Base-by-base conservation (phyloP, 2,888 invertebrate genomes). In the Hirtodrosophila duncani region DNA sequence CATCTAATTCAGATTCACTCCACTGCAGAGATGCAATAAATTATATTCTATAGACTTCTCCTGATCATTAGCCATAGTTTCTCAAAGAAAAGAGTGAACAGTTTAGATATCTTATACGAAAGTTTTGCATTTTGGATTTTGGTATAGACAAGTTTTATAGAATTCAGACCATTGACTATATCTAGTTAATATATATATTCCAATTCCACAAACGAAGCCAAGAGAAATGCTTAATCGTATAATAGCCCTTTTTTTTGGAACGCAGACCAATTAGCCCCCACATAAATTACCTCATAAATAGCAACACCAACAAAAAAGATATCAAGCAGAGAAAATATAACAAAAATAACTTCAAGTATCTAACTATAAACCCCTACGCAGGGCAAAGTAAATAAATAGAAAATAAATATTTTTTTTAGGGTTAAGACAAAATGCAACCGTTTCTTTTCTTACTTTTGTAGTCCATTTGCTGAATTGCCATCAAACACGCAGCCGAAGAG, bases 221-320 rank as follows among this genome's bases (percentile, higher is more conserved):
- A 39, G n/a, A n/a, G n/a, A 43, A 21, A 13, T 17, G 18, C 6
- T 11, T 37, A 46, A 71, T 51, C 61, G 45, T 42, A 14, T 41
- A 6, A 9, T n/a, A 41, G 37, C 26, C 33, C 38, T 38, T 29
- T 14, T 14, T 18, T 24, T 18, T 29, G 16, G n/a, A 30, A 9
- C n/a, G n/a, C n/a, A 39, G 8, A 27, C 11, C 62, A 62, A 69
- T 70, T 69, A 70, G 68, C 17, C 43, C 39, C 39, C n/a, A n/a
- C n/a, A 69, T 70, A 70, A 74, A 72, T 69, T 56, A 53, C 45
- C 30, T 45, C 57, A 51, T 58, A 71, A 75, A 71, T 63, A 56
- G 57, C 48, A 63, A 67, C 50, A 63, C 63, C 48, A 14, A 10
- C 11, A 31, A 20, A 34, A 16, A 17, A 4, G 18, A 2, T 3